Evolutionary conservation across 2,113 vertebrate genomes (phyloP), one percentile per base, ranked within the genome.

Genomic region (Seriola dumerili): DNA sequence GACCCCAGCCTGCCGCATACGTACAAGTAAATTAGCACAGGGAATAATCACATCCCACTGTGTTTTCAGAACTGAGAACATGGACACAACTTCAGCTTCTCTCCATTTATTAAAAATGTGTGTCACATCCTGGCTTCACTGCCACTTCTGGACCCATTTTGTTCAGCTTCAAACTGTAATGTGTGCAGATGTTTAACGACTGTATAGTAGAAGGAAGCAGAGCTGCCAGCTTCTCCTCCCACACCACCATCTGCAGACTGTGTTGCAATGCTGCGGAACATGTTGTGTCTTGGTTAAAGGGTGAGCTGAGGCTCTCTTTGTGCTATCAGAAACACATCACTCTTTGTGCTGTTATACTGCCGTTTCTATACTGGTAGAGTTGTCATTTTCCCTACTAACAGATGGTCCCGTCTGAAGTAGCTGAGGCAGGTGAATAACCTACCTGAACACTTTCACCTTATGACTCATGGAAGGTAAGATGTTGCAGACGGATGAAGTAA

Each of bases 51-150:
- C 55, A 48, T 69, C 23, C 46, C 62, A 29, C 58, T 62, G 63
- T 19, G 42, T 44, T 84, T 59, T 62, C 55, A 46, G 55, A 57
- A 61, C 70, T 55, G 23, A 57, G 5, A 16, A 52, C 34, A 55
- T 13, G 32, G 32, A 75, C 19, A 50, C 16, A 9, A 25, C 3
- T 5, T 25, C 8, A 10, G 32, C 42, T 29, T 50, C 6, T 36
- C 19, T 38, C 21, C 17, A 29, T 54, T 34, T 11, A 17, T 25
- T 23, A 32, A 55, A 57, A 8, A 29, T 32, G 7, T 76, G 46
- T 57, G 2, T 14, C n/a, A 50, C 29, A 5, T 52, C 29, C 34
- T 71, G 34, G 11, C 34, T 36, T 61, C n/a, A 8, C 36, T 78
- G 29, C 14, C 32, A 29, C 55, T 21, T 38, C 54, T 48, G 29